Evolutionary conservation across 2,797 vertebrate genomes (phyloP), one percentile per base, ranked within the genome.

Genomic region (Brachyalestes nurse): DNA sequence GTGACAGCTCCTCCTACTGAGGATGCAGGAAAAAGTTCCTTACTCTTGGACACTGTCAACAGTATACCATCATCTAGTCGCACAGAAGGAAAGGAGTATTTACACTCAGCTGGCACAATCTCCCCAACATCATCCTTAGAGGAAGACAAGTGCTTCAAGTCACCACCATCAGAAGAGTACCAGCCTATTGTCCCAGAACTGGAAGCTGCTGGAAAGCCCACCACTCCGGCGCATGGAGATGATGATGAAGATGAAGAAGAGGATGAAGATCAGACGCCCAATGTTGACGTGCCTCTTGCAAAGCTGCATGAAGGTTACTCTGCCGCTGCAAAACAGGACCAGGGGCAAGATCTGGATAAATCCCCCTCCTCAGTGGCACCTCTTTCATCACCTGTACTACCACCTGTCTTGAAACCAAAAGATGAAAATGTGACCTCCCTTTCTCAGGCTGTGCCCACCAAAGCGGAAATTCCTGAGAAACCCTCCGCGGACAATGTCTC

Each of bases 71-170:
- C 94, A 21, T 96, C 95, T 70, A 93, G 92, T 53, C 96, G 95
- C 25, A 95, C 96, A 0, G 97, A 99, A 21, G 97, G 97, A 71
- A 96, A 97, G 4, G 98, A 99, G 82, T 98, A 99, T 0, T 93
- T 99, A 21, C 97, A 98, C 58, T 99, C 98, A 0, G 97, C 98
- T 34, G 97, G 97, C 75, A 99, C 98, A 57, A 99, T 99, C 87
- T 99, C 97, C 45, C 98, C 98, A 74, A 99, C 98, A 0, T 99
- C 98, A 77, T 99, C 98, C 34, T 88, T 99, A 79, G 98, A 99
- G 89, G 98, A 99, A 79, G 98, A 99, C 90, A 99, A 99, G 82
- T 97, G 93, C 89, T 99, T 99, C 81, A 99, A 99, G 87, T 99
- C 97, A 79, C 97, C 98, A 40, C 97, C 97, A 19, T 96, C 95